phyloP scores from a whole-genome alignment of 92 coral and sea anemone species.

The Hydrozoanthus gracilis region DNA sequence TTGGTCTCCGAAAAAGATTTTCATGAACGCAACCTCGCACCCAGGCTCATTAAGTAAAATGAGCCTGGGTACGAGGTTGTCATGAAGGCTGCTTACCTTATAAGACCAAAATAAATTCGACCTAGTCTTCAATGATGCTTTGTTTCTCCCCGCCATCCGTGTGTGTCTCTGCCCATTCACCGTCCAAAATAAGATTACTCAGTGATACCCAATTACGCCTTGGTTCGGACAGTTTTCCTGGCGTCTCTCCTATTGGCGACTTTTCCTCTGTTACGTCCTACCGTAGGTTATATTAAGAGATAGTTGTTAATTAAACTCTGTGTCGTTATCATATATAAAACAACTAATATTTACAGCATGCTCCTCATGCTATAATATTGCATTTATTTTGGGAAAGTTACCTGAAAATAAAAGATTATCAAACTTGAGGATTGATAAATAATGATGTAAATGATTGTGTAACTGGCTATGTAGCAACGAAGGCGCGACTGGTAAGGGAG shows the following conservation, averaged over 20 bases:
- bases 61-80: too few species aligned
- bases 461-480: too few species aligned
- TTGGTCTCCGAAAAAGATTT: too few species aligned
- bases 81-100: not conserved
- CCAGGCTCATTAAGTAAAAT: too few species aligned
- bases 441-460: too few species aligned
- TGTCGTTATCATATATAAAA: not conserved
- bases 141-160: not conserved
- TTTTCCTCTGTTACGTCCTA: conserved; percentile 13
- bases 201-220: conserved; percentile 30
- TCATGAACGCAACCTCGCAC: not conserved
- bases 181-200: conserved; percentile 9
- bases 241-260: conserved; percentile 14
- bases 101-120: not conserved
- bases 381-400: too few species aligned
- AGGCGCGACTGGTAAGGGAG: too few species aligned
- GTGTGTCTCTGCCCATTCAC: conserved; percentile 10
- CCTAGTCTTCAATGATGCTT: not conserved
- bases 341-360: not conserved
- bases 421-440: too few species aligned
- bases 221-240: conserved; percentile 25
- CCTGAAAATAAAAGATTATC: too few species aligned
- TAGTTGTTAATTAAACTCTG: too few species aligned
- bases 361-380: too few species aligned
- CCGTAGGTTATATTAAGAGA: not conserved